Evolutionary conservation across 2,888 invertebrate genomes (phyloP).

Genomic region (Tiphia femorata): DNA sequence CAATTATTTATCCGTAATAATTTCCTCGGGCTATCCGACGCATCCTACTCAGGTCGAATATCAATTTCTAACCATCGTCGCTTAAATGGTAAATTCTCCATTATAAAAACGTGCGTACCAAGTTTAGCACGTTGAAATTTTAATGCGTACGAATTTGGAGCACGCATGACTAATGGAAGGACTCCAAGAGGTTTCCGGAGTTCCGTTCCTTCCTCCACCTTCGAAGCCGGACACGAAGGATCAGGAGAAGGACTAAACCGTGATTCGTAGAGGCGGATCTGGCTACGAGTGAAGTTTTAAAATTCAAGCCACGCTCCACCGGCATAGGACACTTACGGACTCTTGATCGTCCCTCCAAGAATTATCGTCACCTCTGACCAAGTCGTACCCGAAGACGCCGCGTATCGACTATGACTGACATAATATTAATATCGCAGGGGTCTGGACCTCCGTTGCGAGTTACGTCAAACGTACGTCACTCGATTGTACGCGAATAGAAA

Average conservation of each 20-base stretch:
- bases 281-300: slow-evolving; percentile 40
- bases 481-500: slow-evolving; percentile 13
- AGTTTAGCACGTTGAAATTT: no score
- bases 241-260: slow-evolving; percentile 35
- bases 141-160: no score
- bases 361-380: slow-evolving; percentile 57
- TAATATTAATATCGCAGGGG: slow-evolving; percentile 50
- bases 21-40: no score
- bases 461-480: slow-evolving; percentile 44
- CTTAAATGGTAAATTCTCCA: no score
- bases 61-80: no score
- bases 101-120: no score
- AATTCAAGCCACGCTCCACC: slow-evolving; percentile 51
- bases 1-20: no score
- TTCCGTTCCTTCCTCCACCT: slow-evolving; percentile 25
- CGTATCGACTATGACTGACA: slow-evolving; percentile 40
- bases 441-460: slow-evolving; percentile 7
- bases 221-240: slow-evolving; percentile 24
- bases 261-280: slow-evolving; percentile 54
- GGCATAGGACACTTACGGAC: slow-evolving; percentile 60
- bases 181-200: no score
- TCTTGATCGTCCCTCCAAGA: slow-evolving; percentile 61
- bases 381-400: slow-evolving; percentile 25
- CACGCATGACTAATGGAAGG: no score
- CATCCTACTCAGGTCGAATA: no score